phyloP scores from a whole-genome alignment of 2,113 vertebrate species.

The Paralichthys olivaceus region DNA sequence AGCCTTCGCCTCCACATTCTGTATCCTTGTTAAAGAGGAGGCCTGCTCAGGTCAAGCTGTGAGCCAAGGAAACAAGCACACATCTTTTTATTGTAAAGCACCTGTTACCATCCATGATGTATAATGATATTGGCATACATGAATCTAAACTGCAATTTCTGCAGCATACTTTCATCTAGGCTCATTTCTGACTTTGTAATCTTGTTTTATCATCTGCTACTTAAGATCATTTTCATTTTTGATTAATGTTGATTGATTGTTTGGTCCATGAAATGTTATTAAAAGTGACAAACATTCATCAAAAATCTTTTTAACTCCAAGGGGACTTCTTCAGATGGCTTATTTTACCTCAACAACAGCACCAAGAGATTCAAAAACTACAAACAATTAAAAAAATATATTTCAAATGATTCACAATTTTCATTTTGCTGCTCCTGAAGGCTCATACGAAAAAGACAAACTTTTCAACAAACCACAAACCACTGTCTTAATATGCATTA shows the following conservation, averaged over 20 bases:
- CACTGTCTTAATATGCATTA: too few species aligned
- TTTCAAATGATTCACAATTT: too few species aligned
- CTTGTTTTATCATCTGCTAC: background rate
- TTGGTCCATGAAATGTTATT: background rate
- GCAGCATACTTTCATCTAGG: background rate
- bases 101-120: background rate
- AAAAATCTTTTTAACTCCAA: background rate
- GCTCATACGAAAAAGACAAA: too few species aligned
- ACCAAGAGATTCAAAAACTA: background rate
- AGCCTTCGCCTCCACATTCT: constrained; percentile 34
- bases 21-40: constrained; percentile 30
- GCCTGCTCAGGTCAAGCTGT: constrained; percentile 12
- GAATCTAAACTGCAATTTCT: background rate
- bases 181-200: background rate
- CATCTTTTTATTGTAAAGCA: background rate
- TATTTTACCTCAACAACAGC: background rate
- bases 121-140: background rate
- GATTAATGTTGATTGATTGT: background rate
- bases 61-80: background rate
- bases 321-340: background rate
- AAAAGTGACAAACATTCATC: background rate
- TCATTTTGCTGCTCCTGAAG: too few species aligned
- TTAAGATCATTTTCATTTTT: background rate
- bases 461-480: too few species aligned
- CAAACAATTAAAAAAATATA: too few species aligned